Evolutionary conservation across 2,888 invertebrate species (phyloP).

Genomic region (Metacarcinus magister): DNA sequence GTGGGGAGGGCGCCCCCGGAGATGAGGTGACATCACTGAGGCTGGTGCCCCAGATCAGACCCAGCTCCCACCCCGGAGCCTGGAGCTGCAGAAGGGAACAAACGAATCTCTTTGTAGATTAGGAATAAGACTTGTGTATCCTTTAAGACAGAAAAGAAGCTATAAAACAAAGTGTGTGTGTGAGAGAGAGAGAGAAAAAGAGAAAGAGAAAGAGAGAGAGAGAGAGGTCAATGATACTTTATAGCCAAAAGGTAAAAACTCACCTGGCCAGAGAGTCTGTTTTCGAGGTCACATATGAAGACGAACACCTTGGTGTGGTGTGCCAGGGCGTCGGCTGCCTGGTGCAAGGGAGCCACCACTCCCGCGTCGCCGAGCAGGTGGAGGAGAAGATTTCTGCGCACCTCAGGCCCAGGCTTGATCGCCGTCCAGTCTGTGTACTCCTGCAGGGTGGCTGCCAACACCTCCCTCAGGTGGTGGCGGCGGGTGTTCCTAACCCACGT

Average conservation of each 20-base stretch:
- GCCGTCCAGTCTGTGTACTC: slow-evolving; percentile 82
- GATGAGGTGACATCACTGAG: slow-evolving; percentile 77
- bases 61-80: slow-evolving; percentile 81
- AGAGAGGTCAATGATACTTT: background rate
- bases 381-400: slow-evolving; percentile 72
- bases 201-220: background rate
- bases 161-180: background rate
- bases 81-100: slow-evolving; percentile 68
- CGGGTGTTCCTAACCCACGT: slow-evolving; percentile 78
- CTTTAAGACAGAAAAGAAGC: background rate
- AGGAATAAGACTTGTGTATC: background rate
- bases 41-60: slow-evolving; percentile 80
- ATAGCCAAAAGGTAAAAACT: background rate
- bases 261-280: background rate
- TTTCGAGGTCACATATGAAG: slow-evolving; percentile 77
- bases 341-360: slow-evolving; percentile 80
- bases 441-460: slow-evolving; percentile 81
- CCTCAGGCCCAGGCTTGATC: slow-evolving; percentile 61
- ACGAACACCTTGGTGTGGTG: slow-evolving; percentile 78
- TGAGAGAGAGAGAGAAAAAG: background rate
- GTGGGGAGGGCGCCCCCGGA: slow-evolving; percentile 75
- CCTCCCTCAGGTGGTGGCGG: slow-evolving; percentile 79
- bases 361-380: slow-evolving; percentile 81
- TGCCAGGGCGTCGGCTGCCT: slow-evolving; percentile 77
- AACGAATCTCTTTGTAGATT: background rate